Percentiles rank a stretch among this genome's conserved stretches.
Conservation (phyloP, 2,113 vertebrate species). For the Craseonycteris thonglongyai region DNA sequence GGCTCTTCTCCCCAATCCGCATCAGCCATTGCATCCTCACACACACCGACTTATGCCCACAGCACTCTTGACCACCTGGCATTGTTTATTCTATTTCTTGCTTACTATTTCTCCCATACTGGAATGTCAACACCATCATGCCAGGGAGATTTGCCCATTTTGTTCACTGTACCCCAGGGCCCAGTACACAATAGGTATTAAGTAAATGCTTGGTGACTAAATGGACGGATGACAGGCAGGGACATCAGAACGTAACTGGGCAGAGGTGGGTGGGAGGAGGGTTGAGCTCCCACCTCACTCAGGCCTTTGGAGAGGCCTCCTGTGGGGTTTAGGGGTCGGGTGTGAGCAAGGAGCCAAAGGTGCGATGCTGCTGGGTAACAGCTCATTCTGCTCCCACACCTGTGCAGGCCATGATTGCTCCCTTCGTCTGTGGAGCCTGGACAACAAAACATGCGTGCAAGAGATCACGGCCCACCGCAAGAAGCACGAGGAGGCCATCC, state of each 20-base stretch:
- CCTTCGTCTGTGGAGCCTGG: constrained; percentile 92
- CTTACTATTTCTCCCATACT: neutral
- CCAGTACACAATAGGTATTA: neutral
- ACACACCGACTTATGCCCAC: neutral
- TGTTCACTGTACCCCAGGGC: neutral
- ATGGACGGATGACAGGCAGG: neutral
- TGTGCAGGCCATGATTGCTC: constrained; percentile 91
- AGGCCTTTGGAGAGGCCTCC: neutral
- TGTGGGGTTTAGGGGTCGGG: neutral
- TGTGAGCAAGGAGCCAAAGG: neutral
- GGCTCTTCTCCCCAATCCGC: rapidly evolving
- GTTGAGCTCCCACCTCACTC: no score
- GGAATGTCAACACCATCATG: rapidly evolving
- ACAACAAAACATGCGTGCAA: constrained; percentile 91
- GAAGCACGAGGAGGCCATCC: constrained; percentile 94
- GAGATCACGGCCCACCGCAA: constrained; percentile 94
- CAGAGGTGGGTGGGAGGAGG: neutral
- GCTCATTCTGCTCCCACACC: neutral
- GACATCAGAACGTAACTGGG: neutral
- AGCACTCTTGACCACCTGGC: neutral
- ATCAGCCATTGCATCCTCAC: neutral
- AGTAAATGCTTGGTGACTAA: neutral
- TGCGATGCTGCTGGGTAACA: rapidly evolving
- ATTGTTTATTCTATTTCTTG: neutral
- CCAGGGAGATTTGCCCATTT: neutral